These are phyloP conservation scores for Hesperia comma DNA, from an alignment of 2,888 invertebrate genomes.

Conservation along the genomic window DNA sequence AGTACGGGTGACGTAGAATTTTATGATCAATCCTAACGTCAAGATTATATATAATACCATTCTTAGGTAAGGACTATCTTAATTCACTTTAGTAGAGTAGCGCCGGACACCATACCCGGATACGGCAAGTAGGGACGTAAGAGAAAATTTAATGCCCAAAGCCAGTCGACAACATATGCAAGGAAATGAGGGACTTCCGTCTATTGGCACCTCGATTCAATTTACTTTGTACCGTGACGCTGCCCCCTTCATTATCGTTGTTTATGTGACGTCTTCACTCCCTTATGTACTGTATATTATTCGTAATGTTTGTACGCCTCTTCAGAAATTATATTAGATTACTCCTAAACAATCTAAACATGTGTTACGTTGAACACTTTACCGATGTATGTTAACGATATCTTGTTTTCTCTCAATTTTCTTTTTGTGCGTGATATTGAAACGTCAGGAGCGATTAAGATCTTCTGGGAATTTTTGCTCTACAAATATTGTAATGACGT, in stretches of 20 bases:
- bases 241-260: constrained; percentile 53
- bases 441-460: neutral
- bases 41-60: neutral
- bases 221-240: constrained; percentile 62
- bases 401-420: neutral
- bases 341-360: constrained; percentile 20
- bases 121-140: constrained; percentile 59
- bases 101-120: constrained; percentile 69
- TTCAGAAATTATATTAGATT: constrained; percentile 24
- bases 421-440: neutral
- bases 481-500: no score
- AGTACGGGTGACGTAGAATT: neutral
- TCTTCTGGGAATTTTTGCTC: neutral
- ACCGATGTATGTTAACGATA: neutral
- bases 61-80: constrained; percentile 52
- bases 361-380: neutral
- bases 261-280: constrained; percentile 39
- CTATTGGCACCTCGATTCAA: constrained; percentile 75
- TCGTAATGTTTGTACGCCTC: constrained; percentile 25
- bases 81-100: constrained; percentile 65
- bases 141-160: constrained; percentile 74
- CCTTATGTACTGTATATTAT: constrained; percentile 26
- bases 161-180: constrained; percentile 71
- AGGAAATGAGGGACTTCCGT: constrained; percentile 80
- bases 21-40: neutral